These are phyloP conservation scores for Megatriorchis doriae DNA, from an alignment of 2,113 vertebrate species.

Conservation along the genomic window DNA sequence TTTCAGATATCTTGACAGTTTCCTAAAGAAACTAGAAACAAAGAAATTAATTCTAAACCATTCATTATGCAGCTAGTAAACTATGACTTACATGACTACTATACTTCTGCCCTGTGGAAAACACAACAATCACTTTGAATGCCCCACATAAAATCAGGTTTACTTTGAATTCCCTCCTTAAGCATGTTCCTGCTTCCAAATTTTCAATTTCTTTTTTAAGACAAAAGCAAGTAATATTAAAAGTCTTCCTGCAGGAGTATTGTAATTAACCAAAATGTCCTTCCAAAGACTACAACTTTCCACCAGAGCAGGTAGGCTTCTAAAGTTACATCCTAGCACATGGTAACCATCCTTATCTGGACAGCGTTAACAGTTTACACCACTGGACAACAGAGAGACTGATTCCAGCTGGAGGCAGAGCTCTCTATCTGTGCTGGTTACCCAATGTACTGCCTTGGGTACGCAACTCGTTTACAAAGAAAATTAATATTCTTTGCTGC, in stretches of 20 bases:
- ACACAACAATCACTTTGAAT: neutral
- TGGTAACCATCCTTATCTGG: neutral
- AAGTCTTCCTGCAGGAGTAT: neutral
- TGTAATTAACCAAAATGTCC: neutral
- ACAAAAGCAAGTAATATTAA: neutral
- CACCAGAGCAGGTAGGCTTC: neutral
- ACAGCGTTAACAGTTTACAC: neutral
- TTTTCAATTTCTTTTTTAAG: neutral
- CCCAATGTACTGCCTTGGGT: neutral
- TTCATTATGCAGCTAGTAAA: neutral
- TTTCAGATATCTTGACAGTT: neutral
- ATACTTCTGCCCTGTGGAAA: neutral
- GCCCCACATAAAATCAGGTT: neutral
- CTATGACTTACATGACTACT: neutral
- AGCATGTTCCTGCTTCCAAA: neutral
- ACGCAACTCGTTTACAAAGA: neutral
- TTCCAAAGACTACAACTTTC: neutral
- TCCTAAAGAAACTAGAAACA: neutral
- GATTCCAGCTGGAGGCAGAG: neutral
- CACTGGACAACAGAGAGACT: neutral
- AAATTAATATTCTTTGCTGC: neutral
- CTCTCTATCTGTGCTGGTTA: neutral
- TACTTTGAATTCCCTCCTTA: neutral
- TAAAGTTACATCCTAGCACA: neutral
- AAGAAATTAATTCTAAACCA: neutral